A percentile compares a stretch with the other conserved stretches of the same genome.
These are phyloP conservation scores for Euborellia annulipes DNA, from an alignment of 1,140 invertebrate genomes.

Conservation along the genomic window DNA sequence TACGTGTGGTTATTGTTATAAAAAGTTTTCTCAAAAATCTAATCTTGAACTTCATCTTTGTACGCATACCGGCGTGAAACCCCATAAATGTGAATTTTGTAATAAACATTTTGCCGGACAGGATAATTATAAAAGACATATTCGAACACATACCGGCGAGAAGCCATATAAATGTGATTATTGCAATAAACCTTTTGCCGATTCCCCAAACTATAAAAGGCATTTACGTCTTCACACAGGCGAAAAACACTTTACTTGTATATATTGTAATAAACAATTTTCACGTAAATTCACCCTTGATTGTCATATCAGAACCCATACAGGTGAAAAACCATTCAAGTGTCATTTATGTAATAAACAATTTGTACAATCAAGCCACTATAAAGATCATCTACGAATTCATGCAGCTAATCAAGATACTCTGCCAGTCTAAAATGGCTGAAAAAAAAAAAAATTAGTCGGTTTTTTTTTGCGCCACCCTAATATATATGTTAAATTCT, in stretches of 20 bases:
- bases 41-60: slow-evolving; percentile 9
- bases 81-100: slow-evolving; percentile 7
- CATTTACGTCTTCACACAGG: slow-evolving; percentile 18
- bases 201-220: slow-evolving; percentile 3
- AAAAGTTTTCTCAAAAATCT: not conserved
- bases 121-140: slow-evolving; percentile 26
- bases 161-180: slow-evolving; percentile 14
- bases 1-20: too few species aligned
- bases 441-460: too few species aligned
- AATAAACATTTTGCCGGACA: slow-evolving; percentile 8
- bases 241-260: slow-evolving; percentile 28
- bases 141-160: slow-evolving; percentile 25
- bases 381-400: too few species aligned
- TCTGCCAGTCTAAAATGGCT: too few species aligned
- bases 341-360: too few species aligned
- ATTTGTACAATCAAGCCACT: too few species aligned
- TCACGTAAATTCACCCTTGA: too few species aligned
- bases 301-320: too few species aligned
- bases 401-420: too few species aligned
- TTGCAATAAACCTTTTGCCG: slow-evolving; percentile 22
- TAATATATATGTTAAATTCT: too few species aligned
- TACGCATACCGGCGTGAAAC: slow-evolving; percentile 30
- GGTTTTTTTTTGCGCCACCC: too few species aligned
- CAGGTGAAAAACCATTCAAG: too few species aligned
- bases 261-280: slow-evolving; percentile 30